phyloP scores from a whole-genome alignment of 2,888 invertebrate genomes.

The Trichopria drosophilae region DNA sequence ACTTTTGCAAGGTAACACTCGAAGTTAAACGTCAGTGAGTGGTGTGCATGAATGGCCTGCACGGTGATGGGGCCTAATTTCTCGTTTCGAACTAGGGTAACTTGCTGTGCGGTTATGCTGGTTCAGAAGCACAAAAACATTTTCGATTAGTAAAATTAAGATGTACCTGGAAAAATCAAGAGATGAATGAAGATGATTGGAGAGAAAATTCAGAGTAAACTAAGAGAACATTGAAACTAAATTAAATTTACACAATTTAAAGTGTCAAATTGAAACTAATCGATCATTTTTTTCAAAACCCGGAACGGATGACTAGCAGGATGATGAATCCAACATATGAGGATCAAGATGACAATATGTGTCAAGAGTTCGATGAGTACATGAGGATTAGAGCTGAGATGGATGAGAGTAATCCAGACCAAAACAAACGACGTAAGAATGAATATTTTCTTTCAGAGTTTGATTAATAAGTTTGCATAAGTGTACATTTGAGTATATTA shows the following conservation, averaged over 20 bases:
- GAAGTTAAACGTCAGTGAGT: conserved; percentile 18
- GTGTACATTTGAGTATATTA: too few species aligned
- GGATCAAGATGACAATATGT: too few species aligned
- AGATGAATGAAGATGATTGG: too few species aligned
- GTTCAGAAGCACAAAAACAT: conserved; percentile 26
- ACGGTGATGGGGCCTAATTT: conserved; percentile 21
- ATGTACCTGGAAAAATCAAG: too few species aligned
- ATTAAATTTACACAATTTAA: too few species aligned
- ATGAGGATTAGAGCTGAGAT: conserved; percentile 22
- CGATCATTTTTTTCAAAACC: conserved; percentile 17
- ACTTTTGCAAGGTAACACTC: conserved; percentile 25
- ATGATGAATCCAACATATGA: too few species aligned
- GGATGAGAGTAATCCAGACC: too few species aligned
- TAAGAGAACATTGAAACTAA: too few species aligned
- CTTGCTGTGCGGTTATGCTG: conserved; percentile 26
- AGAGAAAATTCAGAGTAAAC: too few species aligned
- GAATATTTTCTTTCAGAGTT: too few species aligned
- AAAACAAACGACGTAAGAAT: too few species aligned
- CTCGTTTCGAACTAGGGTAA: conserved; percentile 20
- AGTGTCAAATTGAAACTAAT: conserved; percentile 15
- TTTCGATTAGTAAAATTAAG: conserved; percentile 13
- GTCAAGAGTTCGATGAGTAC: conserved; percentile 16
- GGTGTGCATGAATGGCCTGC: conserved; percentile 27
- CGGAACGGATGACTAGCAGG: conserved; percentile 23
- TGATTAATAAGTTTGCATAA: too few species aligned